Percentiles rank a stretch among this genome's conserved stretches.
These are phyloP conservation scores for Seladonia tumulorum DNA, from an alignment of 2,888 invertebrate genomes.

Conservation along the genomic window DNA sequence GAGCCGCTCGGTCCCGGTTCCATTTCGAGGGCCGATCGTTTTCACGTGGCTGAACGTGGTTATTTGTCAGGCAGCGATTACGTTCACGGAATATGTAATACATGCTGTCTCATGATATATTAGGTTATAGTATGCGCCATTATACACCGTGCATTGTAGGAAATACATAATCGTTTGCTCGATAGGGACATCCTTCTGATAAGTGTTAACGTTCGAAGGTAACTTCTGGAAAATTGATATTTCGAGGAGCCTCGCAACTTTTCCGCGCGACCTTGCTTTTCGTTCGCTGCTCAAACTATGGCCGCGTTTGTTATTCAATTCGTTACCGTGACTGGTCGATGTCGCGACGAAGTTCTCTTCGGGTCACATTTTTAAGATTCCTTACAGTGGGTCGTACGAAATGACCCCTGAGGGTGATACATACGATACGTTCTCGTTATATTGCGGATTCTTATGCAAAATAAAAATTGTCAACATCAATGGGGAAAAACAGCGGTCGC, in stretches of 20 bases:
- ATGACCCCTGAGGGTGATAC: too few species aligned
- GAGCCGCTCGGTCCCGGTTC: slow-evolving; percentile 32
- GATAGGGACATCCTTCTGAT: slow-evolving; percentile 41
- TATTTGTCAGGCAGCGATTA: slow-evolving; percentile 6
- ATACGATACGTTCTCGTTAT: too few species aligned
- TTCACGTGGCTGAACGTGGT: background rate
- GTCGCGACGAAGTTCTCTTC: too few species aligned
- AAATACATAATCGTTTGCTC: background rate
- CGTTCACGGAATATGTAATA: background rate
- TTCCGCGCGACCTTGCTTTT: background rate
- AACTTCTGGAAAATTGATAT: background rate
- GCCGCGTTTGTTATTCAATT: background rate
- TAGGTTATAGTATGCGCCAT: background rate
- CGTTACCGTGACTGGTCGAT: background rate
- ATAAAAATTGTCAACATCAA: too few species aligned
- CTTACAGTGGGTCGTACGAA: too few species aligned
- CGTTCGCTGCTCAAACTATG: background rate
- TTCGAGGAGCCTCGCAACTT: background rate
- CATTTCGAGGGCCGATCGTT: background rate
- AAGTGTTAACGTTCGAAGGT: slow-evolving; percentile 33
- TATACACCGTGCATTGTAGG: background rate
- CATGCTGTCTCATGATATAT: background rate
- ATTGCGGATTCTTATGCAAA: too few species aligned
- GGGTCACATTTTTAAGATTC: background rate
- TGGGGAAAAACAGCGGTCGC: too few species aligned